Conservation (phyloP, 2,888 invertebrate species). For the Rhaphigaster nebulosa region DNA sequence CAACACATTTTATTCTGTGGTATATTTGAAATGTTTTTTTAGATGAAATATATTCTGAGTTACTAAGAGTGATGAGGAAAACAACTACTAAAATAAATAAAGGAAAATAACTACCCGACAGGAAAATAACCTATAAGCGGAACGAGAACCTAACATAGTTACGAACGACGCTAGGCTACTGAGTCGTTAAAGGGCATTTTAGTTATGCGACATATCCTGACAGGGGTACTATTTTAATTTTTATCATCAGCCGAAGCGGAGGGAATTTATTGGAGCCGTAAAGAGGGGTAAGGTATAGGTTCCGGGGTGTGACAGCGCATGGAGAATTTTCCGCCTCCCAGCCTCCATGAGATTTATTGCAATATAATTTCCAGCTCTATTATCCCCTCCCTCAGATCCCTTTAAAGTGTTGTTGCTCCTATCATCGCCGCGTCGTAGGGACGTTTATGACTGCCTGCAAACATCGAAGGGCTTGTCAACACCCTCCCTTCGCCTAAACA, state of each 20-base stretch:
- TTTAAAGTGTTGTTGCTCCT: background rate
- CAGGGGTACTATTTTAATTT: constrained; percentile 22
- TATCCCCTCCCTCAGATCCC: background rate
- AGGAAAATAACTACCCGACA: background rate
- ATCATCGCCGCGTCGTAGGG: background rate
- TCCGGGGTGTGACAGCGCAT: constrained; percentile 10
- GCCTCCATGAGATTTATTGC: background rate
- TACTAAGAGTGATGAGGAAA: background rate
- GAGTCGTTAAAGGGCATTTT: constrained; percentile 4
- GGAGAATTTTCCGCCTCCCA: background rate
- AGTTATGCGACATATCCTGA: constrained; percentile 11
- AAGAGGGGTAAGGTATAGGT: constrained; percentile 37
- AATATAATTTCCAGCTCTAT: constrained; percentile 43
- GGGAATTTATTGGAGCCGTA: constrained; percentile 5
- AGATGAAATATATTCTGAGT: background rate
- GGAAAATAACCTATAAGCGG: background rate
- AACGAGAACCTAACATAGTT: background rate
- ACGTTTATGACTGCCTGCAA: constrained; percentile 4
- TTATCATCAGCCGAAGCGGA: background rate
- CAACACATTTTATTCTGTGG: background rate
- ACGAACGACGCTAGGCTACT: background rate
- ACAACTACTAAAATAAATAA: too few relatives aligned
- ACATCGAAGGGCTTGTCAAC: background rate
- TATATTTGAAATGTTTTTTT: background rate
- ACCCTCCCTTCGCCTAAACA: background rate